A percentile compares a stretch with the other conserved stretches of the same genome.
Evolutionary conservation across 1,140 invertebrate species (phyloP).

Genomic region (Kradibia gibbosae): DNA sequence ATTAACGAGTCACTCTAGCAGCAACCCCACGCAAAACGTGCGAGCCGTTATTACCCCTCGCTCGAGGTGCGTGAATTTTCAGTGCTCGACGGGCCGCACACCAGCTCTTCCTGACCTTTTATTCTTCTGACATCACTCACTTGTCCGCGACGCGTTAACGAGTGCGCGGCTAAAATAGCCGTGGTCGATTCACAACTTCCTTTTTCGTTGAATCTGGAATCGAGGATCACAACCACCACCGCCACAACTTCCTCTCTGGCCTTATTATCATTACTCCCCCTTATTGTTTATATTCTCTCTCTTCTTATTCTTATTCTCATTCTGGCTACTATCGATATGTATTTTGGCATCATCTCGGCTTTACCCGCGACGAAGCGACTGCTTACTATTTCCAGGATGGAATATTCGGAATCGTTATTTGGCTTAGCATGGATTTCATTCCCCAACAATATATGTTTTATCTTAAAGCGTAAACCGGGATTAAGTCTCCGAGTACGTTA

Average conservation of each 20-base stretch:
- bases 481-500: no score
- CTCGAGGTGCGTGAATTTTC: neutral
- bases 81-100: neutral
- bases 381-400: neutral
- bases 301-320: neutral
- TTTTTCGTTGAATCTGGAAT: neutral
- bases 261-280: no score
- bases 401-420: no score
- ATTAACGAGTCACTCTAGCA: slow-evolving; percentile 32
- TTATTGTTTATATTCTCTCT: neutral
- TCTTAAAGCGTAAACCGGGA: no score
- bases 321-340: no score
- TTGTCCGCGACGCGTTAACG: slow-evolving; percentile 24
- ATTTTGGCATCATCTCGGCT: no score
- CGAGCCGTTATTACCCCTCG: neutral
- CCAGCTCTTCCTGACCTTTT: neutral
- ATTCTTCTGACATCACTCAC: neutral
- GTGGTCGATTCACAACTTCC: neutral
- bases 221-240: no score
- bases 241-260: no score
- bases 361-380: no score
- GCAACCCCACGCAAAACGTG: neutral
- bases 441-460: no score
- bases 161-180: slow-evolving; percentile 15
- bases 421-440: no score